Percentiles rank a stretch among this genome's conserved stretches.
phyloP scores from a whole-genome alignment of 2,888 invertebrate species.

The Zelleria hepariella region DNA sequence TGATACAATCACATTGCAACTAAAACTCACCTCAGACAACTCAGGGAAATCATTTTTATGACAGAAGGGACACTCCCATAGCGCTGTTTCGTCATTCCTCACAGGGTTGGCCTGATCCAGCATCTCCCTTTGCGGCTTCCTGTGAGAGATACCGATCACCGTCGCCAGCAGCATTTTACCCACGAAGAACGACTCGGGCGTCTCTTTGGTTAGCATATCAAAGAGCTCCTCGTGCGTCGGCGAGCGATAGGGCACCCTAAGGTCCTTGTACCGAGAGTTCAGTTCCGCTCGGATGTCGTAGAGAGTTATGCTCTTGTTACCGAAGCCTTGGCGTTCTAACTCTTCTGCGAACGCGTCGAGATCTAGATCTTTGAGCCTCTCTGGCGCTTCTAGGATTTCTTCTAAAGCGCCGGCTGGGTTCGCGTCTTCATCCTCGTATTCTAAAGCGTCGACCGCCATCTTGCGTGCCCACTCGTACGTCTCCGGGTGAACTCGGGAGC shows the following conservation, averaged over 20 bases:
- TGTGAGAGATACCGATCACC: constrained; percentile 86
- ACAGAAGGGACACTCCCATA: constrained; percentile 99
- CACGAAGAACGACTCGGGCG: constrained; percentile 93
- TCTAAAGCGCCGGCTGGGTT: constrained; percentile 98
- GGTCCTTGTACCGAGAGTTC: constrained; percentile 93
- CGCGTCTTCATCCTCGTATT: constrained; percentile 97
- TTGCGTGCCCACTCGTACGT: constrained; percentile 99
- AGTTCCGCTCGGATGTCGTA: constrained; percentile 98
- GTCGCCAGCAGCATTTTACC: constrained; percentile 88
- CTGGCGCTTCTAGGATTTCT: constrained; percentile 96
- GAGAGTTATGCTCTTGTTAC: constrained; percentile 92
- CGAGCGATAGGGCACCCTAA: constrained; percentile 82
- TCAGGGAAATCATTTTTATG: constrained; percentile 96
- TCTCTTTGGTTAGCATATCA: constrained; percentile 96
- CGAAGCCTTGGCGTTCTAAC: constrained; percentile 90
- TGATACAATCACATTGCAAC: neutral
- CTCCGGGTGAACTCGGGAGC: constrained; percentile 98
- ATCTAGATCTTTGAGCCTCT: constrained; percentile 94
- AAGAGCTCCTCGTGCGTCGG: constrained; percentile 91
- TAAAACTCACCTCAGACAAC: constrained; percentile 78
- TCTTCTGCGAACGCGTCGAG: constrained; percentile 99
- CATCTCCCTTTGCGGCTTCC: constrained; percentile 93
- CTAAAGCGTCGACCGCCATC: constrained; percentile 99
- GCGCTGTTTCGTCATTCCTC: constrained; percentile 91
- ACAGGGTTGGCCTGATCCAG: constrained; percentile 96